These are phyloP conservation scores for Tamias sibiricus DNA, from an alignment of 2,113 vertebrate genomes.

Conservation along the genomic window DNA sequence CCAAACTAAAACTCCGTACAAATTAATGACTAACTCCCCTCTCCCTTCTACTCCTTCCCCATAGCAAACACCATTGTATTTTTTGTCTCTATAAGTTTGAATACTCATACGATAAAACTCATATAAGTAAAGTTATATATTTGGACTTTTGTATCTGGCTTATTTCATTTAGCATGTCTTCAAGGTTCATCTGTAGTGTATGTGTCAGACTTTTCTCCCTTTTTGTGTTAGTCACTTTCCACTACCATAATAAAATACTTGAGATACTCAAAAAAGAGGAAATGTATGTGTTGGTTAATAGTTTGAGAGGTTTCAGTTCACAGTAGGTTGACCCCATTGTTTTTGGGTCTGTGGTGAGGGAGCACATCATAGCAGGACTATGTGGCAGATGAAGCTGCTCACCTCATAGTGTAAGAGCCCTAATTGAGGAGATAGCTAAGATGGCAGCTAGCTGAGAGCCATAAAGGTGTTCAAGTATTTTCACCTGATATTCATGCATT, in stretches of 20 bases:
- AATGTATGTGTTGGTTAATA: not conserved
- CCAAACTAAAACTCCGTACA: not conserved
- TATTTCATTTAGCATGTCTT: not conserved
- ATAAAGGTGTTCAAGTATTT: too few species aligned
- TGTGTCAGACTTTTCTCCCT: slow-evolving; percentile 4
- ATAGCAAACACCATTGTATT: not conserved
- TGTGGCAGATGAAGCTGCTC: not conserved
- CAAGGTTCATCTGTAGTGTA: not conserved
- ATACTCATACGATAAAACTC: not conserved
- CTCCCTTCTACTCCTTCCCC: too few species aligned
- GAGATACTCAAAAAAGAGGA: not conserved
- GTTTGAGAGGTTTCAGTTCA: not conserved
- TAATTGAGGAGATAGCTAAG: too few species aligned
- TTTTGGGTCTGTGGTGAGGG: not conserved
- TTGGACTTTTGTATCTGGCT: not conserved
- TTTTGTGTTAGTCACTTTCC: not conserved
- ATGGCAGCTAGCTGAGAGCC: too few species aligned
- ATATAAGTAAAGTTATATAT: not conserved
- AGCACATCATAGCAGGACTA: not conserved
- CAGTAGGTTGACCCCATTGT: not conserved
- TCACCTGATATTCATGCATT: too few species aligned
- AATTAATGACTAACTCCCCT: not conserved
- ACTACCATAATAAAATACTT: not conserved
- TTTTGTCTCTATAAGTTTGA: not conserved
- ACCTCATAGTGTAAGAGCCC: too few species aligned